Evolutionary conservation across 2,797 vertebrate species (phyloP).

Genomic region (Balearica regulorum): DNA sequence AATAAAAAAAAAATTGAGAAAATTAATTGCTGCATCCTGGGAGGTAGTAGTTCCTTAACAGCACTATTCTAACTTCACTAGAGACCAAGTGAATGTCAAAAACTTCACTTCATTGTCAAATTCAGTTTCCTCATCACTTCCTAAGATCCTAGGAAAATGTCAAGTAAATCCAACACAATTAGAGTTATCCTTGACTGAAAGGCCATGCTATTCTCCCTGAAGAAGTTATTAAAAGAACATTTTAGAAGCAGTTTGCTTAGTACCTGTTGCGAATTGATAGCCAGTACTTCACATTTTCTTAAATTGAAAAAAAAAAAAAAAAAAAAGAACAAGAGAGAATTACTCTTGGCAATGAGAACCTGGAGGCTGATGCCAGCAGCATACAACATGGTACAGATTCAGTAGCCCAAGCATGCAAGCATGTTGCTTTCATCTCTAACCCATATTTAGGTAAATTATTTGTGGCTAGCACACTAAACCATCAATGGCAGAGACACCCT

Average conservation of each 20-base stretch:
- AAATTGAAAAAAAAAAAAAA: background rate
- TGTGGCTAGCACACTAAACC: background rate
- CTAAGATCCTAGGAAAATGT: slow-evolving; percentile 64
- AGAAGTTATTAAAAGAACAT: slow-evolving; percentile 68
- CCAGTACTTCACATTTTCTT: slow-evolving; percentile 40
- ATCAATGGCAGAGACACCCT: background rate
- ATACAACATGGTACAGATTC: background rate
- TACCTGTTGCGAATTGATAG: slow-evolving; percentile 59
- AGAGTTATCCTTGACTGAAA: slow-evolving; percentile 60
- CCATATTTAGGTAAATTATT: background rate
- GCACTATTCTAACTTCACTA: slow-evolving; percentile 22
- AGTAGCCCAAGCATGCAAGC: background rate
- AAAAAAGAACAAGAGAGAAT: background rate
- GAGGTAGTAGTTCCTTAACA: background rate
- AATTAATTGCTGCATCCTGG: slow-evolving; percentile 23
- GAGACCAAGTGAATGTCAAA: slow-evolving; percentile 60
- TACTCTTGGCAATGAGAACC: background rate
- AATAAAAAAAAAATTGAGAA: slow-evolving; percentile 14
- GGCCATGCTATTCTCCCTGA: slow-evolving; percentile 56
- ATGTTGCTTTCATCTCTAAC: background rate
- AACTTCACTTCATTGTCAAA: slow-evolving; percentile 62
- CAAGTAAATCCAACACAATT: slow-evolving; percentile 65
- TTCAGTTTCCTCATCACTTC: slow-evolving; percentile 50
- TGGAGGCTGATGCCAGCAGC: background rate
- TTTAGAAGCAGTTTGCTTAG: slow-evolving; percentile 60